Conservation (phyloP, 1,140 invertebrate species). For the Paramacrobiotus metropolitanus region DNA sequence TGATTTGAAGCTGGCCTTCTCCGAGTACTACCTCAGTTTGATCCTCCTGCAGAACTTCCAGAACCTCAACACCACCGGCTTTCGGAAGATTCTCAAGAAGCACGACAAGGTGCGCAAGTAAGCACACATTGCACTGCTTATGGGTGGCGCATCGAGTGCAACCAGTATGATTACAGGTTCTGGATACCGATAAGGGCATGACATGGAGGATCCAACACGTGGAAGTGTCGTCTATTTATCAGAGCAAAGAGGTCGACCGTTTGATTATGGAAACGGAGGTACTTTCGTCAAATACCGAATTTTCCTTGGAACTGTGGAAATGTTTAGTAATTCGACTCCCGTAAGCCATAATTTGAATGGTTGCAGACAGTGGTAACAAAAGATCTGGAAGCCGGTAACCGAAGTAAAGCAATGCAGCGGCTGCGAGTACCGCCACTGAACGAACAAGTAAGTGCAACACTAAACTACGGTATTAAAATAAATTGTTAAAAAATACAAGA, state of each 20-base stretch:
- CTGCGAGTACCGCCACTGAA: conserved; percentile 80
- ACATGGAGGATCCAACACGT: conserved; percentile 76
- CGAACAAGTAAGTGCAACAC: conserved; percentile 50
- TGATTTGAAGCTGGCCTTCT: conserved; percentile 89
- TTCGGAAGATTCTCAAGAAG: conserved; percentile 98
- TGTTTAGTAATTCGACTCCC: not conserved
- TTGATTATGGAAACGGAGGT: conserved; percentile 85
- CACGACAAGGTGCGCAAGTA: conserved; percentile 96
- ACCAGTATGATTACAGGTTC: no score
- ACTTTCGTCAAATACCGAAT: no score
- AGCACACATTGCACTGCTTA: no score
- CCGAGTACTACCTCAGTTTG: conserved; percentile 91
- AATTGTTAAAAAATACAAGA: no score
- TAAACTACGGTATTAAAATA: no score
- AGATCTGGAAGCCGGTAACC: conserved; percentile 79
- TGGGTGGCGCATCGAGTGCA: no score
- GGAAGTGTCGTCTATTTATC: conserved; percentile 78
- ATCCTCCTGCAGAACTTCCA: conserved; percentile 56
- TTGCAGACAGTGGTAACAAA: no score
- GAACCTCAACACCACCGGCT: conserved; percentile 94
- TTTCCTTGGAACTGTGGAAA: no score
- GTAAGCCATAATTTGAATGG: conserved; percentile 38
- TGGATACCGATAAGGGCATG: conserved; percentile 17
- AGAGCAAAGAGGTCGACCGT: conserved; percentile 86
- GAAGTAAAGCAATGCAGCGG: conserved; percentile 91